Evolutionary conservation across 2,888 invertebrate species (phyloP), one percentile per base, ranked within the genome.

Genomic region (Dasypolia templi): DNA sequence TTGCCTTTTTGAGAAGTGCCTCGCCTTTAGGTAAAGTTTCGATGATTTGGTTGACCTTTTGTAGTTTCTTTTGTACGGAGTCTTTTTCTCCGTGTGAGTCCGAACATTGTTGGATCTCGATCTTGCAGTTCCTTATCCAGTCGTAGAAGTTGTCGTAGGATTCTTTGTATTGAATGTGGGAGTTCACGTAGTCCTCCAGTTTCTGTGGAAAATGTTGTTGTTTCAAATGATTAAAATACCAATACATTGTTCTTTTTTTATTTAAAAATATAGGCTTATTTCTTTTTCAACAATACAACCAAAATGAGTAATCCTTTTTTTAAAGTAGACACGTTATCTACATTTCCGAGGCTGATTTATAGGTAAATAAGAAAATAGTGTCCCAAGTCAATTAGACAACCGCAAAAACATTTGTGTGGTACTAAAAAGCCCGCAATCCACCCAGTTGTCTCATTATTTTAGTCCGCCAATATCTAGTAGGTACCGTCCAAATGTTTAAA

Each of bases 21-120:
- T 98, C 98, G 5, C 96, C 98, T 92, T 98, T 97, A 0, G 97
- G 97, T 79, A 98, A 94, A 0, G 97, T 97, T 32, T 96, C 95
- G 17, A 97, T 97, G 65, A 98, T 97, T 85, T 97, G 97, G 68
- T 97, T 97, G 42, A 99, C 97, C 88, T 97, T 98, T 65, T 97
- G 97, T 46, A 98, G 97, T 91, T 98, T 98, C 86, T 98, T 97
- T 73, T 97, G 96, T 0, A 98, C 97, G 70, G 97, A 97, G 66
- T 97, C 97, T 85, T 98, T 98, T 90, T 99, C 99, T 5, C 99
- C 99, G 90, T 99, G 99, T 0, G 98, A 98, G 91, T 99, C 98
- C 5, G 98, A 97, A 85, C 98, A 98, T 86, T 98, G 98, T 89
- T 99, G 98, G 44, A 98, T 97, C 84, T 98, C 98, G n/a, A 98